These are phyloP conservation scores for Unio delphinus DNA, from an alignment of 2,888 invertebrate genomes.

Conservation along the genomic window DNA sequence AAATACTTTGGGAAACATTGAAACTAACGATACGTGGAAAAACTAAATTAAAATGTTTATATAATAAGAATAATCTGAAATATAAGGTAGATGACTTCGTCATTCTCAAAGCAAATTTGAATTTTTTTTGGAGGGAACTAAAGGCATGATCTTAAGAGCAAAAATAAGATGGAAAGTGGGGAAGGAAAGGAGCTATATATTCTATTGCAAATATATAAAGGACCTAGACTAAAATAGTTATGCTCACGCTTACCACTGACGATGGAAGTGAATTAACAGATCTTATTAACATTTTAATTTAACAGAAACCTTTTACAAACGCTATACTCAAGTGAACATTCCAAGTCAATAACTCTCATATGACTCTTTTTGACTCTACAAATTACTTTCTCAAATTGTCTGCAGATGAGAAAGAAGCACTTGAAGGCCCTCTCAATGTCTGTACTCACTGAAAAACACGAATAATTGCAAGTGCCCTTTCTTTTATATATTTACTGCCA, in stretches of 20 bases:
- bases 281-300: not conserved
- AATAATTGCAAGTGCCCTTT: slow-evolving; percentile 5
- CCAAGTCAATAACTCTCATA: not conserved
- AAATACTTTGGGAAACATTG: too few relatives aligned
- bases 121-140: too few relatives aligned
- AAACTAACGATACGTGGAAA: too few relatives aligned
- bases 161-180: not conserved
- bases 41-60: too few relatives aligned
- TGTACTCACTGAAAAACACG: slow-evolving; percentile 6
- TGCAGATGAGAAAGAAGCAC: slow-evolving; percentile 1
- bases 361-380: not conserved
- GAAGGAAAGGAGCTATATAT: not conserved
- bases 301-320: slow-evolving; percentile 1
- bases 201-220: too few relatives aligned
- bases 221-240: not conserved
- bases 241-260: not conserved
- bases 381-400: slow-evolving; percentile 6
- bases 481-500: slow-evolving; percentile 2
- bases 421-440: slow-evolving; percentile 1
- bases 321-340: not conserved
- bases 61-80: too few relatives aligned
- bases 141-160: too few relatives aligned
- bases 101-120: too few relatives aligned
- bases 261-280: slow-evolving; percentile 1
- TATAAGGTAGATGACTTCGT: too few relatives aligned